Evolutionary conservation across 2,113 vertebrate genomes (phyloP).

Genomic region (Xyliphius kryptos): DNA sequence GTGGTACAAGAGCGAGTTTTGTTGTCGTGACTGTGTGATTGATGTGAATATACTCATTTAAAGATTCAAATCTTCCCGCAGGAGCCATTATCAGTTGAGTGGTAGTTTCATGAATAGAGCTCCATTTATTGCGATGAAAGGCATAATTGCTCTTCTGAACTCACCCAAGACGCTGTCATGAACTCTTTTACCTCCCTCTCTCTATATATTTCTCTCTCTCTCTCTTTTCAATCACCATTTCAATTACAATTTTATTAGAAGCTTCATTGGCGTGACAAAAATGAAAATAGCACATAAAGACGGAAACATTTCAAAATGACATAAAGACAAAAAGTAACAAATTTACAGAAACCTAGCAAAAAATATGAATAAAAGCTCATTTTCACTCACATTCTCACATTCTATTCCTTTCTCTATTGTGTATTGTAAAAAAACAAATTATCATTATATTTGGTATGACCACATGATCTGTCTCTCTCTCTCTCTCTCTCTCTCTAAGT

Average conservation of each 20-base stretch:
- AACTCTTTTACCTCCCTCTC: neutral
- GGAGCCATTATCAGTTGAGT: conserved; percentile 52
- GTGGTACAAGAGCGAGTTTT: conserved; percentile 6
- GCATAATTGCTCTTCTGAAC: conserved; percentile 62
- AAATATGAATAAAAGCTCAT: no score
- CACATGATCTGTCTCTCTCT: neutral
- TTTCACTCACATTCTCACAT: neutral
- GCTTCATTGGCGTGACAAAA: no score
- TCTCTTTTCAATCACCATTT: no score
- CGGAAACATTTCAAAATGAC: no score
- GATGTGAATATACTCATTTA: conserved; percentile 51
- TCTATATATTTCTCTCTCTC: no score
- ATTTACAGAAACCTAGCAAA: no score
- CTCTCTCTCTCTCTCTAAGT: no score
- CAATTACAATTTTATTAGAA: no score
- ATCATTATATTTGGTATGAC: neutral
- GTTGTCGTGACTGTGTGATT: conserved; percentile 47
- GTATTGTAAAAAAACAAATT: neutral
- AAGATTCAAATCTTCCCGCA: conserved; percentile 47
- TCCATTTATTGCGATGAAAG: conserved; percentile 50
- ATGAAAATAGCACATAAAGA: no score
- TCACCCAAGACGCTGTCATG: conserved; percentile 52
- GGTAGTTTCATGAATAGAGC: conserved; percentile 51
- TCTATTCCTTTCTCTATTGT: neutral
- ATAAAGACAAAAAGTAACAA: no score